A percentile compares a stretch with the other conserved stretches of the same genome.
These are phyloP conservation scores for Hydrophis major DNA, from an alignment of 2,797 vertebrate species.

Conservation along the genomic window DNA sequence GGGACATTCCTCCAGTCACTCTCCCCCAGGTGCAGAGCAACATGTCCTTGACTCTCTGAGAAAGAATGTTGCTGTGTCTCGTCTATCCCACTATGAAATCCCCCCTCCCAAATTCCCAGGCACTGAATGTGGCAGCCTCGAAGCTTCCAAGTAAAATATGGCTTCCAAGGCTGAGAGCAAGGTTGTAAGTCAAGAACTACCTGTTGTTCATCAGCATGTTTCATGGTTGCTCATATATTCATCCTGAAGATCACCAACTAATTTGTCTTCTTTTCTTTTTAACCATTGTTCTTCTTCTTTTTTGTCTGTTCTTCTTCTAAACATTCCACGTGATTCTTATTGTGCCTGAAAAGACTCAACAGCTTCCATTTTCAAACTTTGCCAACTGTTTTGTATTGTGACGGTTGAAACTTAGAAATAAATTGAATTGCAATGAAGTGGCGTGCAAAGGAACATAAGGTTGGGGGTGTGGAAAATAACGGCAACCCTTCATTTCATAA, in stretches of 20 bases:
- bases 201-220: neutral
- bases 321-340: slow-evolving; percentile 43
- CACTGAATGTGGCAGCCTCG: too few relatives aligned
- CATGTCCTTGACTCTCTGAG: too few relatives aligned
- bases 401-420: slow-evolving; percentile 52
- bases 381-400: slow-evolving; percentile 19
- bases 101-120: too few relatives aligned
- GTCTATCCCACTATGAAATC: too few relatives aligned
- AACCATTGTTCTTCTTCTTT: slow-evolving; percentile 27
- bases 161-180: too few relatives aligned
- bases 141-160: too few relatives aligned
- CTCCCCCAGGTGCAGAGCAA: too few relatives aligned
- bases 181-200: too few relatives aligned
- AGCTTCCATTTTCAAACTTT: slow-evolving; percentile 33
- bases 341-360: slow-evolving; percentile 56
- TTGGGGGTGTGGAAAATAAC: slow-evolving; percentile 27
- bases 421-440: slow-evolving; percentile 54
- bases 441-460: slow-evolving; percentile 59
- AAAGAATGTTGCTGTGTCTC: too few relatives aligned
- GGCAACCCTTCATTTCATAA: slow-evolving; percentile 55
- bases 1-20: too few relatives aligned
- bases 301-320: slow-evolving; percentile 40
- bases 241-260: slow-evolving; percentile 30
- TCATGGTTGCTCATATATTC: slow-evolving; percentile 16
- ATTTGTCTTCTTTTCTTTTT: slow-evolving; percentile 26